These are phyloP conservation scores for Paratilapia polleni DNA, from an alignment of 2,113 vertebrate genomes.

Conservation along the genomic window DNA sequence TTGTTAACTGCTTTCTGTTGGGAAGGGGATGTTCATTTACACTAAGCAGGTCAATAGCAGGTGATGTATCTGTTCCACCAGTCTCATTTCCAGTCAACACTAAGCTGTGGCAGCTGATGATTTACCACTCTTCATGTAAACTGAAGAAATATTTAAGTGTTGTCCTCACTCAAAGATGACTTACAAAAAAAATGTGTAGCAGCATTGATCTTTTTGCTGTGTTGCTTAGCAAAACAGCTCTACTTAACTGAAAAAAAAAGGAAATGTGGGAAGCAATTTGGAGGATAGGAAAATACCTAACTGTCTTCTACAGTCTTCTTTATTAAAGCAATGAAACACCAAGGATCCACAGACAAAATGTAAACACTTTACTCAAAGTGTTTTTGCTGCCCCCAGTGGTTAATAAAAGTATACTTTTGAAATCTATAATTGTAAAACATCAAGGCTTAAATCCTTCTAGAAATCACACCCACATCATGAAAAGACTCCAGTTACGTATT, in stretches of 20 bases:
- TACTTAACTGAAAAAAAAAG: too few species aligned
- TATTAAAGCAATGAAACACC: constrained; percentile 1
- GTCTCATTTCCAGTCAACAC: neutral
- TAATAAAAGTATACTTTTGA: neutral
- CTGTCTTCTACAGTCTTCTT: neutral
- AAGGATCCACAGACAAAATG: neutral
- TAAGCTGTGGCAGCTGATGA: neutral
- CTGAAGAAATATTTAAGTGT: too few species aligned
- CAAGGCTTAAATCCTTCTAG: neutral
- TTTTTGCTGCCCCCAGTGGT: neutral
- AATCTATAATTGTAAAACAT: neutral
- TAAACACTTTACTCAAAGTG: too few species aligned
- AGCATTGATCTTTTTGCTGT: neutral
- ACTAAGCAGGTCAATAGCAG: neutral
- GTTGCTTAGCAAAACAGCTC: neutral
- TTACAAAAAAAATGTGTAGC: neutral
- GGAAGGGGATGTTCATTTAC: neutral
- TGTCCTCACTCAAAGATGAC: neutral
- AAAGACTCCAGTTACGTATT: neutral
- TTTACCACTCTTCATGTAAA: too few species aligned
- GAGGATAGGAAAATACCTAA: neutral
- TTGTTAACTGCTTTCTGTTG: neutral
- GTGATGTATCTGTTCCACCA: neutral
- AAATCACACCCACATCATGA: neutral
- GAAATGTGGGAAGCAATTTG: neutral